Evolutionary conservation across 2,888 invertebrate genomes (phyloP), one percentile per base, ranked within the genome.

Genomic region (Orthonychiurus folsomi): DNA sequence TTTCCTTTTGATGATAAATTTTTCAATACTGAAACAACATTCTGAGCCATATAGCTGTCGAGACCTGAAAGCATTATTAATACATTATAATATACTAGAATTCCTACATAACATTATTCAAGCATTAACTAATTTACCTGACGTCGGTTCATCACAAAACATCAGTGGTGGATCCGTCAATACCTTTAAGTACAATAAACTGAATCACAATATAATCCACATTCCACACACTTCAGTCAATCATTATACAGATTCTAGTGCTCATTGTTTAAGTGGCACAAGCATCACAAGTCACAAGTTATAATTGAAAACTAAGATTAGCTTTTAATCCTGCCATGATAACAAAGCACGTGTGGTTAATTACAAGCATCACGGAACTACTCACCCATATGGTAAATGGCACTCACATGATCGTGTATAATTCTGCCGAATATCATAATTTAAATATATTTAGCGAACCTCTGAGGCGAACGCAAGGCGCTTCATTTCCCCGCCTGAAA

Each of bases 401-500:
- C n/a, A n/a, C n/a, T n/a, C n/a, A n/a, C n/a, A n/a, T n/a, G n/a
- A n/a, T n/a, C n/a, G n/a, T n/a, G n/a, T n/a, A n/a, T n/a, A n/a
- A n/a, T n/a, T n/a, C n/a, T n/a, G n/a, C n/a, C n/a, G n/a, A n/a
- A n/a, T n/a, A n/a, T n/a, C n/a, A n/a, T n/a, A n/a, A n/a, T n/a
- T n/a, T n/a, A n/a, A n/a, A n/a, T n/a, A 37, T 37, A 37, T 37
- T 37, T 9, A 37, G 52, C 5, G 9, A 74, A 87, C 88, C 80
- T 97, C 97, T n/a, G 94, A 89, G 21, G 96, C 97, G 76, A 99
- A 95, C 0, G 95, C 89, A 15, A 97, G 80, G 63, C 96, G 82
- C 77, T 95, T 95, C 82, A 88, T 88, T 79, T 97, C 97, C 0
- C 97, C 97, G 0, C 97, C 97, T 0, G 94, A 94, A 63, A 96